Evolutionary conservation across 2,797 vertebrate genomes (phyloP).

Genomic region (Epinephelus malabaricus): DNA sequence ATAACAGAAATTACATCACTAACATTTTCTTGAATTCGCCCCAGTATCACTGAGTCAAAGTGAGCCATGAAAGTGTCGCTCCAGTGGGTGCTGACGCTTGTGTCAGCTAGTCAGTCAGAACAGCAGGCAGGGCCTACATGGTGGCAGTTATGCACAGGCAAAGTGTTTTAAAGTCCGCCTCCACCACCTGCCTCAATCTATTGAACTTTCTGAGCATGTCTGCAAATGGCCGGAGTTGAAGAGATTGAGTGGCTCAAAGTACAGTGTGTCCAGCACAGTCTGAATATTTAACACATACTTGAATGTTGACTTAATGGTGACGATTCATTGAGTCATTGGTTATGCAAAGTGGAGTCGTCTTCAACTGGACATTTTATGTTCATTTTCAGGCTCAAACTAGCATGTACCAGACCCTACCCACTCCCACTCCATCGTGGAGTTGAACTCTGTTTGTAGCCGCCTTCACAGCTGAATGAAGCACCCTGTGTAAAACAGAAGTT

Average conservation of each 20-base stretch:
- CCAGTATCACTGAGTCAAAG: slow-evolving; percentile 21
- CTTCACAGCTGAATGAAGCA: too few relatives aligned
- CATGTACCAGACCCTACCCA: too few relatives aligned
- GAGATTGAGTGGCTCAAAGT: not conserved
- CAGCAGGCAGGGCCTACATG: slow-evolving; percentile 43
- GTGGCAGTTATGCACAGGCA: slow-evolving; percentile 5
- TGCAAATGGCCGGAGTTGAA: slow-evolving; percentile 13
- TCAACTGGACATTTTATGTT: too few relatives aligned
- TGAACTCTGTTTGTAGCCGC: too few relatives aligned
- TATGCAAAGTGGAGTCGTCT: not conserved
- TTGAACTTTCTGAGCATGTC: slow-evolving; percentile 7
- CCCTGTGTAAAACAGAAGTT: too few relatives aligned
- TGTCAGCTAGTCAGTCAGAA: slow-evolving; percentile 48
- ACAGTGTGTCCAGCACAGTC: not conserved
- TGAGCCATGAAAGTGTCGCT: slow-evolving; percentile 44
- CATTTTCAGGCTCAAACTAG: too few relatives aligned
- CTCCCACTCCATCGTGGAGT: too few relatives aligned
- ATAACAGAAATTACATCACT: not conserved
- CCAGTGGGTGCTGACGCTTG: slow-evolving; percentile 37
- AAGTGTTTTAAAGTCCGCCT: slow-evolving; percentile 44
- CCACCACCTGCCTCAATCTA: slow-evolving; percentile 10
- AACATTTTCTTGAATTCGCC: not conserved
- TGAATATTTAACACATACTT: not conserved
- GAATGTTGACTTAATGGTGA: not conserved
- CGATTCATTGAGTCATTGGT: not conserved